These are phyloP conservation scores for Cnemophilus loriae DNA, from an alignment of 2,113 vertebrate species.

Conservation along the genomic window DNA sequence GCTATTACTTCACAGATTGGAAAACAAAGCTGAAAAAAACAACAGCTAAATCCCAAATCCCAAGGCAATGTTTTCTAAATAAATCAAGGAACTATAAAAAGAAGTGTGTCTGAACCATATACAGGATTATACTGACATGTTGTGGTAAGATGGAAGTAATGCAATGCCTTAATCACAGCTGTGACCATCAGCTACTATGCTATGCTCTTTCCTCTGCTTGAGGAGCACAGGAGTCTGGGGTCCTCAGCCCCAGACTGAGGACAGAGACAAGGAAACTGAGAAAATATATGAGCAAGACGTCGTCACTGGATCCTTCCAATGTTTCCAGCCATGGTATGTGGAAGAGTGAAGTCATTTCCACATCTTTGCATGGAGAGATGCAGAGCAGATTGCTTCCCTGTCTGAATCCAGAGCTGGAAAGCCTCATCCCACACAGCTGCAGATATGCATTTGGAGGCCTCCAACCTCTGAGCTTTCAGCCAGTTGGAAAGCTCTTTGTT, in stretches of 20 bases:
- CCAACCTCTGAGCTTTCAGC: background rate
- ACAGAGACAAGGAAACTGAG: background rate
- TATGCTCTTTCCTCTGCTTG: background rate
- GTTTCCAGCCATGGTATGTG: background rate
- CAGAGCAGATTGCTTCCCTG: background rate
- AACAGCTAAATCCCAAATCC: background rate
- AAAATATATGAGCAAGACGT: background rate
- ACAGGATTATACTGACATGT: constrained; percentile 35
- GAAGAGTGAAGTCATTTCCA: background rate
- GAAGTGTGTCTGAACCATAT: background rate
- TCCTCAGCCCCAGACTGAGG: background rate
- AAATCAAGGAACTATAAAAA: background rate
- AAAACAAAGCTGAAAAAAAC: background rate
- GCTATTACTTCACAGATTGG: background rate
- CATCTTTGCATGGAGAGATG: background rate
- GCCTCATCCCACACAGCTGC: background rate
- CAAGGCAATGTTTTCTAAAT: background rate
- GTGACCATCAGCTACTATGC: background rate
- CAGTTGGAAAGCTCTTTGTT: background rate
- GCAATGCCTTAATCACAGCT: background rate
- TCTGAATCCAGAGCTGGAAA: background rate
- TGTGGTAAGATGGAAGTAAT: constrained; percentile 32
- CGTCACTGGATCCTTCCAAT: background rate
- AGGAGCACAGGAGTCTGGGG: background rate
- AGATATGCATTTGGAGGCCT: background rate